Base-by-base conservation (phyloP, 1,140 invertebrate genomes). In the Hyphantria cunea region DNA sequence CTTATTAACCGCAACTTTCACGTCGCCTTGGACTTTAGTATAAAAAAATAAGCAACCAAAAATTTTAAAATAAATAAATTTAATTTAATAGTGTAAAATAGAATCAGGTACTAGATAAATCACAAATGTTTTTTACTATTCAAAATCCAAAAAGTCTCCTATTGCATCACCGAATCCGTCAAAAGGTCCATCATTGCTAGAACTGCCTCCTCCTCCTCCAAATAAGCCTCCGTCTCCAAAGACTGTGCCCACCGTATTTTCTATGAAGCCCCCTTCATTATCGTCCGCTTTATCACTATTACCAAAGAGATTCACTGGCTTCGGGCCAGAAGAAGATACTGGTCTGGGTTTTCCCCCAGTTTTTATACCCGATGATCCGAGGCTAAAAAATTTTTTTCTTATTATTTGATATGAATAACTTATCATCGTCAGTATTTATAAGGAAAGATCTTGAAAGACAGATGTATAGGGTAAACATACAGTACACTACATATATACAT, bases 341-440 rank as follows among this genome's bases (percentile, higher is more conserved):
- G 82, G 84, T 56, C 89, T 86, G 5, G 89, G 90, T 66, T 88
- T 91, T 52, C 89, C 62, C 14, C 89, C 89, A 3, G 88, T 84
- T 62, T 87, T 77, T 14, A 92, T 60, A 9, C 91, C 91, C 48
- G 78, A 77, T 31, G 79, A 60, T 8, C 89, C 91, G 34, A 92
- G 75, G 14, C 90, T 91, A 55, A 80, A 64, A n/a, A 67, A 64
- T 51, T 33, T 54, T 49, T 10, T 52, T 59, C 17, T 9, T 48
- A 25, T 25, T 25, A 25, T 25, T 25, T 48, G 9, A 17, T 15
- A 44, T 7, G n/a, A n/a, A 1, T n/a, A 44, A 8, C 0, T 7
- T 15, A n/a, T 44, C 2, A 12, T 44, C 42, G n/a, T n/a, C n/a
- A n/a, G n/a, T n/a, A n/a, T n/a, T 13, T 25, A 25, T 5, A 5